These are phyloP conservation scores for Turdus rufiventris DNA, from an alignment of 2,113 vertebrate genomes.

Conservation along the genomic window DNA sequence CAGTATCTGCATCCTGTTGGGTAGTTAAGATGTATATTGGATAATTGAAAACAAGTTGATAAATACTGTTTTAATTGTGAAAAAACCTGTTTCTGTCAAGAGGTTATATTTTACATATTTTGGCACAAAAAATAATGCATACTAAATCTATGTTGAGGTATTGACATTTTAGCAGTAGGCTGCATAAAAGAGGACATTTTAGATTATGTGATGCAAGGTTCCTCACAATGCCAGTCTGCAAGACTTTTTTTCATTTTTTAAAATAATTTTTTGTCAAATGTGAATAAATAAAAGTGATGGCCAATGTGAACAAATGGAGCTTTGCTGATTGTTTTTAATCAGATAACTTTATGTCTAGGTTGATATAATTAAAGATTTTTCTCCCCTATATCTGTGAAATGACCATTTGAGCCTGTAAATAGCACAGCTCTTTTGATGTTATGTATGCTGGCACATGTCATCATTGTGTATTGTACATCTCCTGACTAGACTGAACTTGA, in stretches of 20 bases:
- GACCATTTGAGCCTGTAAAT: background rate
- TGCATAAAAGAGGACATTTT: background rate
- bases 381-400: background rate
- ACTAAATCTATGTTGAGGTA: background rate
- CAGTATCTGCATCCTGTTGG: accelerated
- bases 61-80: background rate
- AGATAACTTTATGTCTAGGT: background rate
- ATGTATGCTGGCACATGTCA: background rate
- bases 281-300: background rate
- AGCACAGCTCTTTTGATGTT: background rate
- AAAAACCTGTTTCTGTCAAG: background rate
- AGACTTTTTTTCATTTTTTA: background rate
- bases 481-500: background rate
- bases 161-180: background rate
- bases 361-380: background rate
- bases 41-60: background rate
- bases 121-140: background rate
- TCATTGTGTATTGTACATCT: background rate
- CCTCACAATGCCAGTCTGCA: background rate
- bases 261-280: background rate
- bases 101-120: background rate
- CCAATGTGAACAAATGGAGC: background rate
- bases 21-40: background rate
- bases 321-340: background rate
- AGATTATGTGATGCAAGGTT: background rate